Percentiles rank a stretch among this genome's conserved stretches.
phyloP scores from a whole-genome alignment of 1,140 invertebrate genomes.

The Thaumatotibia leucotreta region DNA sequence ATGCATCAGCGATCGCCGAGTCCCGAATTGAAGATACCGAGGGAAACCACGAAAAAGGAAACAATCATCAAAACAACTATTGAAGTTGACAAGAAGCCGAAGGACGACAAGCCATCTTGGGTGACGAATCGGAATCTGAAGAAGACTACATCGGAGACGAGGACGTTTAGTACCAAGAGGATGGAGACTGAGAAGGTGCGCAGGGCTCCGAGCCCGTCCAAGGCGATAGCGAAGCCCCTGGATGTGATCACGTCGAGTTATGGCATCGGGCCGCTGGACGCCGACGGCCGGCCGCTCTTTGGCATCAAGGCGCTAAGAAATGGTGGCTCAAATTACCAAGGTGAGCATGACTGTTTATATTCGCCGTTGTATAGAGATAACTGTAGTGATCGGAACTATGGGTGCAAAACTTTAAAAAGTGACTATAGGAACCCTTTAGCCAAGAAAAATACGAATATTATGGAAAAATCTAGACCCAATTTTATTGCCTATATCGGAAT shows the following conservation, averaged over 20 bases:
- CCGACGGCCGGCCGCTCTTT: conserved; percentile 85
- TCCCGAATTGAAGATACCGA: conserved; percentile 42
- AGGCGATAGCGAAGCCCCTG: conserved; percentile 54
- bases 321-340: conserved; percentile 75
- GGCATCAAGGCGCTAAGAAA: conserved; percentile 84
- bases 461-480: too few relatives aligned
- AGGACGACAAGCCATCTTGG: conserved; percentile 76
- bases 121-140: conserved; percentile 76
- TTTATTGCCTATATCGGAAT: too few relatives aligned
- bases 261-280: conserved; percentile 87
- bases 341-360: conserved; percentile 56
- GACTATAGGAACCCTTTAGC: too few relatives aligned
- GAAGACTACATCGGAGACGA: conserved; percentile 63
- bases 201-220: conserved; percentile 59
- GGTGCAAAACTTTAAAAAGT: too few relatives aligned
- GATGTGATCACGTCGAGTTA: conserved; percentile 88
- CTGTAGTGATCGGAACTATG: too few relatives aligned
- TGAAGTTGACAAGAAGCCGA: conserved; percentile 54
- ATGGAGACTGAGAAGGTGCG: conserved; percentile 63
- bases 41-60: conserved; percentile 42
- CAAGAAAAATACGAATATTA: too few relatives aligned
- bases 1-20: conserved; percentile 40
- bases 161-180: conserved; percentile 62
- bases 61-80: conserved; percentile 52
- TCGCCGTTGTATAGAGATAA: too few relatives aligned